Conservation (phyloP, 2,113 vertebrate species). For the Clupea harengus region DNA sequence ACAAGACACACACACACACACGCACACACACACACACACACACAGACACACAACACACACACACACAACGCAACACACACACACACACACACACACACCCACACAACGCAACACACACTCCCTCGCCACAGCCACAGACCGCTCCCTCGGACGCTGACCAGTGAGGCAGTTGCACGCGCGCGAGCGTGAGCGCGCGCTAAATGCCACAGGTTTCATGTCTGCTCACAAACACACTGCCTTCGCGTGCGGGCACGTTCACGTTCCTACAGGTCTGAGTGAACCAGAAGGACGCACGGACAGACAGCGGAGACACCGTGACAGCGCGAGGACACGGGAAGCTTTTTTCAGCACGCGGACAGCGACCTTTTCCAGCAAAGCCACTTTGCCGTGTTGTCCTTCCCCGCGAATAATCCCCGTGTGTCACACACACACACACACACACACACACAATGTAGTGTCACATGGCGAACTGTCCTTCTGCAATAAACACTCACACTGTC, state of each 20-base stretch:
- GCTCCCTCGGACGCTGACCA: not conserved
- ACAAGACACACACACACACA: not conserved
- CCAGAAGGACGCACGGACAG: not conserved
- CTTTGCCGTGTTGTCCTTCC: not conserved
- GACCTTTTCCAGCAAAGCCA: not conserved
- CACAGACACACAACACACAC: not conserved
- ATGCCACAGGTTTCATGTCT: constrained; percentile 37
- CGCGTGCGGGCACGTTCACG: not conserved
- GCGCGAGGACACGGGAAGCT: not conserved
- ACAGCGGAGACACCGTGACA: too few relatives aligned
- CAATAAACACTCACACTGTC: not conserved
- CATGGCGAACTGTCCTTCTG: not conserved
- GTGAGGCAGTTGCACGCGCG: too few relatives aligned
- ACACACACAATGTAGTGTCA: not conserved
- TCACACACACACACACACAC: not conserved
- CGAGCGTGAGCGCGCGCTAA: too few relatives aligned
- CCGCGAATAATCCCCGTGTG: too few relatives aligned
- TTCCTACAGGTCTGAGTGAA: not conserved
- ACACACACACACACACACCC: not conserved
- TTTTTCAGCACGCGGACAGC: constrained; percentile 26
- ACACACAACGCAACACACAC: not conserved
- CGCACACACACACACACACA: not conserved
- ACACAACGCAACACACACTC: not conserved
- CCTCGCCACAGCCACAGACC: not conserved
- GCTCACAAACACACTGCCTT: not conserved